Percentiles rank a stretch among this genome's conserved stretches.
These are phyloP conservation scores for Chydorus sphaericus DNA, from an alignment of 2,888 invertebrate genomes.

Conservation along the genomic window DNA sequence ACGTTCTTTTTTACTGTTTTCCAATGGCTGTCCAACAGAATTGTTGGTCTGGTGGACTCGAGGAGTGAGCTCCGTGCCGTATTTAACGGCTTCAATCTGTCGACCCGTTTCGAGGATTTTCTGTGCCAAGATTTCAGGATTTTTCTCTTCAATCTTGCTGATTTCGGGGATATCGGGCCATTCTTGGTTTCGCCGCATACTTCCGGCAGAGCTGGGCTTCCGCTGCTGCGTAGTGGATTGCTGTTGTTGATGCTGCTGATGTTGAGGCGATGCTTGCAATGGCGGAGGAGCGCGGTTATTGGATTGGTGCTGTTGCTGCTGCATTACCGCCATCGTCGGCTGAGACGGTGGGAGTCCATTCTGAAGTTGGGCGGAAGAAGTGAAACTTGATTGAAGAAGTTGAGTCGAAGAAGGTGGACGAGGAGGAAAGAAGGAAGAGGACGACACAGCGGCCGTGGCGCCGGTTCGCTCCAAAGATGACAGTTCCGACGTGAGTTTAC, in stretches of 20 bases:
- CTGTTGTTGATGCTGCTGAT: too few relatives aligned
- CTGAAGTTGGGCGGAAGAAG: conserved; percentile 1
- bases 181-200: conserved; percentile 68
- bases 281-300: conserved; percentile 24
- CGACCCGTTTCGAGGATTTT: conserved; percentile 79
- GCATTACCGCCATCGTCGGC: conserved; percentile 23
- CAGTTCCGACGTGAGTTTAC: conserved; percentile 63
- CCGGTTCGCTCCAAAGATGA: conserved; percentile 44
- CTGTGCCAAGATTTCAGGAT: conserved; percentile 75
- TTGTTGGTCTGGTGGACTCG: background rate
- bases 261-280: conserved; percentile 13
- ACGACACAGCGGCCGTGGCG: conserved; percentile 29
- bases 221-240: conserved; percentile 22
- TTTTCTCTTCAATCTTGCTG: conserved; percentile 79
- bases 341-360: conserved; percentile 22
- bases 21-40: too few relatives aligned
- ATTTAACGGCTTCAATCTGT: conserved; percentile 70
- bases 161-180: conserved; percentile 85
- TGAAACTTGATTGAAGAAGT: background rate
- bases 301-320: conserved; percentile 24
- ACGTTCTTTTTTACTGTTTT: conserved; percentile 25
- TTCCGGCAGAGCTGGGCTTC: conserved; percentile 40
- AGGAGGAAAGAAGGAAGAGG: background rate
- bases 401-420: background rate
- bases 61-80: conserved; percentile 7